Base-by-base conservation (phyloP, 2,888 invertebrate genomes). In the Drosophila sordidula region DNA sequence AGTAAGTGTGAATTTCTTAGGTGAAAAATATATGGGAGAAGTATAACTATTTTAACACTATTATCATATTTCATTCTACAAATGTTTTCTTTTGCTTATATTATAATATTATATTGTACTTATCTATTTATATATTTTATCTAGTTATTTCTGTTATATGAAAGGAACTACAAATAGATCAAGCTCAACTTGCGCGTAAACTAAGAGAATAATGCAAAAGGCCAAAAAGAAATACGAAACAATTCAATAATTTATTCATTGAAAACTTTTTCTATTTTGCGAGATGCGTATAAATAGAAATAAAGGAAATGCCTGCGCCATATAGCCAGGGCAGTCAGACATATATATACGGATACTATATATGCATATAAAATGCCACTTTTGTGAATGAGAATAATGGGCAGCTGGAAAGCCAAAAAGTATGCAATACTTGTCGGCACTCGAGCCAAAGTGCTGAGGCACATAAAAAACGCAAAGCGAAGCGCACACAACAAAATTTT, bases 371-470 rank as follows among this genome's bases (percentile, higher is more conserved):
- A 18, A 34, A 26, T 51, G 54, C 8, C 61, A 61, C 51, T 75
- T 47, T 55, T 39, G 49, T 46, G 42, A 55, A 42, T 56, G 56
- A 25, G 26, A 41, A 61, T 71, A 62, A 70, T 75, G 70, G 64
- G 39, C 45, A 71, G 70, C 44, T 61, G 72, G 41, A 62, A 89
- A 87, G 81, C 73, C 73, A 69, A 89, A 88, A 86, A 80, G 72
- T 75, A 75, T 84, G 75, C 75, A 78, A 68, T 49, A 64, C 55
- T 76, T 77, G 62, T 58, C 59, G 70, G 56, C 65, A 86, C 80
- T 80, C 55, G 83, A 72, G 56, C 54, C 41, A 72, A 83, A 86
- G 88, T 88, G 79, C 77, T 71, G 68, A 50, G 71, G 62, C 74
- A 66, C 75, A 86, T 78, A 79, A 86, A 80, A 79, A 78, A 68